Evolutionary conservation across 1,140 invertebrate genomes (phyloP).

Genomic region (Anthonomus grandis): DNA sequence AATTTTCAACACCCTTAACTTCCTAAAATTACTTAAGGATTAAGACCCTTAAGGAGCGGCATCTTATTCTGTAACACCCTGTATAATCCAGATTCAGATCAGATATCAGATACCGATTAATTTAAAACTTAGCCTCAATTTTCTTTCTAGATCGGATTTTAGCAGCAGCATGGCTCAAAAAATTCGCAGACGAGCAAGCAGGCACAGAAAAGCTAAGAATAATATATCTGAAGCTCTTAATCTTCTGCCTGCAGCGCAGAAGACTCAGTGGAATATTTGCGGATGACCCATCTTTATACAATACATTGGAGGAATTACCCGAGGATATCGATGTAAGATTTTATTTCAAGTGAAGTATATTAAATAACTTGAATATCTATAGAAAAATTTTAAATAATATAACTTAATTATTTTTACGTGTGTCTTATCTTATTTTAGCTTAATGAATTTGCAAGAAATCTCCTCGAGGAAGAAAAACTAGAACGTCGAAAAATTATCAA

Average conservation of each 20-base stretch:
- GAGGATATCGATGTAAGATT: conserved; percentile 34
- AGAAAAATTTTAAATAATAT: too few relatives aligned
- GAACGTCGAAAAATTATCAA: conserved; percentile 26
- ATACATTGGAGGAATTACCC: conserved; percentile 40
- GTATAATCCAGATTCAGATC: too few relatives aligned
- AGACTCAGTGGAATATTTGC: conserved; percentile 44
- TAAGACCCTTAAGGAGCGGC: too few relatives aligned
- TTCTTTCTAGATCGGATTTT: conserved; percentile 41
- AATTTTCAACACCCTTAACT: too few relatives aligned
- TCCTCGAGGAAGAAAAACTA: conserved; percentile 36
- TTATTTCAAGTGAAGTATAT: too few relatives aligned
- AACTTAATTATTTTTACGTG: too few relatives aligned
- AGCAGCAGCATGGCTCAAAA: conserved; percentile 47
- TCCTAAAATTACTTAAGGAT: too few relatives aligned
- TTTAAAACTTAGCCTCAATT: too few relatives aligned
- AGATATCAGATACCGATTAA: too few relatives aligned
- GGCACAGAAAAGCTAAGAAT: conserved; percentile 36
- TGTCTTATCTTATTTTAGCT: conserved; percentile 27
- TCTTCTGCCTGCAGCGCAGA: conserved; percentile 45
- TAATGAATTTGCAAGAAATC: conserved; percentile 37
- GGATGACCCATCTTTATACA: conserved; percentile 37
- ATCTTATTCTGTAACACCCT: too few relatives aligned
- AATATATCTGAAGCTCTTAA: conserved; percentile 46
- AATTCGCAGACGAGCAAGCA: conserved; percentile 35
- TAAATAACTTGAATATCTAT: too few relatives aligned